Percentiles rank a stretch among this genome's conserved stretches.
These are phyloP conservation scores for Tauraco erythrolophus DNA, from an alignment of 2,113 vertebrate genomes.

Conservation along the genomic window DNA sequence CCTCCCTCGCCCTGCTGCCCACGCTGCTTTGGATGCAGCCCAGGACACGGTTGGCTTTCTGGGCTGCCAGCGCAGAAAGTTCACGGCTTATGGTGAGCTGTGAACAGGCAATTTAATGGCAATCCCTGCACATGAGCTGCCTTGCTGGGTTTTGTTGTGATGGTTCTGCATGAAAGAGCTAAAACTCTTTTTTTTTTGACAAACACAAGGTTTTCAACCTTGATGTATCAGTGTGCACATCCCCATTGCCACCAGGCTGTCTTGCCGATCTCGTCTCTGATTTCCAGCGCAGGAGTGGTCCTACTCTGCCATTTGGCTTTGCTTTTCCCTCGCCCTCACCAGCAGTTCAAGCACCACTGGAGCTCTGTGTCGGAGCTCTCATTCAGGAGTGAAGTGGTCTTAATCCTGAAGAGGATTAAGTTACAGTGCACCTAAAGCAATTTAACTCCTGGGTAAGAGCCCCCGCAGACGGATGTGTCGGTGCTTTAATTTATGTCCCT, in stretches of 20 bases:
- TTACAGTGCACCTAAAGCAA: not conserved
- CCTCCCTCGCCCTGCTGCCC: too few relatives aligned
- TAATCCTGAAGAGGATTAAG: not conserved
- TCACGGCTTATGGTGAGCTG: too few relatives aligned
- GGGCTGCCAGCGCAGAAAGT: too few relatives aligned
- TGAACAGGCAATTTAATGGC: not conserved
- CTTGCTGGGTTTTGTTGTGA: not conserved
- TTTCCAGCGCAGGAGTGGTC: not conserved
- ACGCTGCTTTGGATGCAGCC: too few relatives aligned
- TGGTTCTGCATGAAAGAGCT: not conserved
- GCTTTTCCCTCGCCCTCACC: not conserved
- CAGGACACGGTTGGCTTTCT: too few relatives aligned
- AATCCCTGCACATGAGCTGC: not conserved
- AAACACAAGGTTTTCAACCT: not conserved
- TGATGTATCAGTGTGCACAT: accelerated
- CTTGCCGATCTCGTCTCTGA: not conserved
- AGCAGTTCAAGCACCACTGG: not conserved
- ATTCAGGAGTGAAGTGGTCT: not conserved
- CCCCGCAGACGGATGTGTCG: accelerated
- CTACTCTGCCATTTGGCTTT: not conserved
- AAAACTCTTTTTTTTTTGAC: too few relatives aligned
- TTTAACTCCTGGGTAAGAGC: not conserved
- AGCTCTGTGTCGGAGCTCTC: not conserved
- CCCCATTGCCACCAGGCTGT: not conserved
- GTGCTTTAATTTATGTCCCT: not conserved